Evolutionary conservation across 2,888 invertebrate genomes (phyloP).

Genomic region (Ichneumoninae sp.): DNA sequence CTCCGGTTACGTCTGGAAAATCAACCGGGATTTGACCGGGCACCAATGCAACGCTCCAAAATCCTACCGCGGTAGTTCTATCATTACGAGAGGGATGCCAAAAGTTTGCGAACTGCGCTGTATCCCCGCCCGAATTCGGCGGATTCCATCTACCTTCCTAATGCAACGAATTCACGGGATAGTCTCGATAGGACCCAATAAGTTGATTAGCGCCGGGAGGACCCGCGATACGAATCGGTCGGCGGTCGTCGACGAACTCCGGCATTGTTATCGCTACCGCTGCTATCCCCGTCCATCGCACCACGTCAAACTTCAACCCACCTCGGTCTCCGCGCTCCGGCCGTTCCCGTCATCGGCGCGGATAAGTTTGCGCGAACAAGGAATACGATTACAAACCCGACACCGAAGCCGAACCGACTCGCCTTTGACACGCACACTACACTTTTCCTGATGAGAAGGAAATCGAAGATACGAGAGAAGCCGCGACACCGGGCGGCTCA

Average conservation of each 20-base stretch:
- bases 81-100: too few species aligned
- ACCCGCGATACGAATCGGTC: constrained; percentile 5
- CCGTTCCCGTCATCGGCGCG: neutral
- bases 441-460: constrained; percentile 41
- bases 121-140: constrained; percentile 33
- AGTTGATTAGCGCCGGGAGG: constrained; percentile 38
- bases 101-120: constrained; percentile 6
- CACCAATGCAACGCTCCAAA: too few species aligned
- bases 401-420: constrained; percentile 30
- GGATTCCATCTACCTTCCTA: constrained; percentile 21
- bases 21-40: too few species aligned
- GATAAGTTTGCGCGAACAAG: constrained; percentile 35
- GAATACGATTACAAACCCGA: constrained; percentile 5
- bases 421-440: constrained; percentile 35
- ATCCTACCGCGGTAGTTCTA: too few species aligned
- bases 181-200: constrained; percentile 51
- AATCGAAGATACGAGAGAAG: constrained; percentile 37
- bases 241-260: neutral
- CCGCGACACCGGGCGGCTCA: neutral
- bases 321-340: constrained; percentile 1
- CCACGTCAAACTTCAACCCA: neutral
- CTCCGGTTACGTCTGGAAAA: too few species aligned
- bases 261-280: neutral
- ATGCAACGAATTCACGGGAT: constrained; percentile 30
- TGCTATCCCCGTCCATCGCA: neutral